Evolutionary conservation across 2,888 invertebrate species (phyloP), one percentile per base, ranked within the genome.

Genomic region (Alentia gelatinosa): DNA sequence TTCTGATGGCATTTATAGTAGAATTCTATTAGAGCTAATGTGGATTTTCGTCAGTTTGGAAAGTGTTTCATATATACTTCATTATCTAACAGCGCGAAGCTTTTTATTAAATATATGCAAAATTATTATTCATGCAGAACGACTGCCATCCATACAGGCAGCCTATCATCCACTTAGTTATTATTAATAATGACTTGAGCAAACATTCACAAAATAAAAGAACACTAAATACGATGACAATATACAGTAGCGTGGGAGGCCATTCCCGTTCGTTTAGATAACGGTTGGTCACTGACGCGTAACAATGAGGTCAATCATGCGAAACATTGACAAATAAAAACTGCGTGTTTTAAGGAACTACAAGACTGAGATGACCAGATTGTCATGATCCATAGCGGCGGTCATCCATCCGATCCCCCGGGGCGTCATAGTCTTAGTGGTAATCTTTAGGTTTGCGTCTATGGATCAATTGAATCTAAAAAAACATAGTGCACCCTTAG

Each of bases 381-480:
- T 86, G 86, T 42, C 86, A 33, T 86, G 86, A 86, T 86, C 86
- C 86, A 86, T 86, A 86, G 86, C 42, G 12, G 42, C 86, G 26
- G 47, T 50, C 79, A 35, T 39, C 79, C 15, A 30, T n/a, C 56
- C n/a, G 19, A 12, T 56, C n/a, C 68, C 68, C n/a, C 68, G n/a
- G 5, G 68, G 68, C 79, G 35, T 35, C 79, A 37, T 4, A 35
- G 37, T 47, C 47, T 9, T 19, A 9, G 47, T 47, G 23, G 5
- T 5, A n/a, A 26, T n/a, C 23, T 26, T 63, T n/a, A 79, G 15
- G 15, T 79, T 74, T 39, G 47, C 86, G 86, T 86, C 86, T 86
- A 86, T 86, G 86, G 86, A 86, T 86, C 86, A 86, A 30, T 86
- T 86, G 47, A 86, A 86, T 86, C 86, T 42, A 23, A 86, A 26